Evolutionary conservation across 2,797 vertebrate species (phyloP), one percentile per base, ranked within the genome.

Genomic region (Dendrocincla tyrannina): DNA sequence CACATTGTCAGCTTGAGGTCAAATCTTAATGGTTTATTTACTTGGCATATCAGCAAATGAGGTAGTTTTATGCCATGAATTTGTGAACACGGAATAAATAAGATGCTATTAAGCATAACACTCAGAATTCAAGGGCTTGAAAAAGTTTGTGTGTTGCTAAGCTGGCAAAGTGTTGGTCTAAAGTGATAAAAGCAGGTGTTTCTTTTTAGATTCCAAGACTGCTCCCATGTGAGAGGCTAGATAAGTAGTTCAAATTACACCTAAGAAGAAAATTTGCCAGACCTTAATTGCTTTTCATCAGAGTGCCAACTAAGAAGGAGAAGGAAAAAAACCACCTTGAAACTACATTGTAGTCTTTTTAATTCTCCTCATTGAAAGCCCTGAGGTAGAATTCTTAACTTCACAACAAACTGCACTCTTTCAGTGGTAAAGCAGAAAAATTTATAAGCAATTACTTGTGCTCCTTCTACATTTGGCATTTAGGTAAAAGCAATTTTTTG

Each of bases 171-270:
- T 55, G 72, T 91, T 96, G 79, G 93, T 97, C 88, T 86, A 47
- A 93, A 88, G 44, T 44, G 91, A 96, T 91, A 81, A 95, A 96
- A 96, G 92, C 97, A 98, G 97, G 97, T 97, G 97, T 95, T 96
- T 94, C 85, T 91, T 95, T 88, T 96, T 89, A 91, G 86, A 91
- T 95, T 91, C 92, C 94, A 96, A 95, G 88, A 92, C 69, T 94
- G 76, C 92, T 97, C 95, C 91, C 94, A 80, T 89, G 77, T 96
- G 97, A 97, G 95, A 93, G 80, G 77, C 84, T 92, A 93, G 89
- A 97, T 97, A 97, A 98, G 96, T 96, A 96, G 93, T 88, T 93
- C 94, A 97, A 96, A 98, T 98, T 97, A 93, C 92, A 91, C 95
- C 73, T 92, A 96, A 97, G 92, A 94, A 95, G 93, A 96, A 97